Conservation (phyloP, 2,888 invertebrate species). For the Ochropleura plecta region DNA sequence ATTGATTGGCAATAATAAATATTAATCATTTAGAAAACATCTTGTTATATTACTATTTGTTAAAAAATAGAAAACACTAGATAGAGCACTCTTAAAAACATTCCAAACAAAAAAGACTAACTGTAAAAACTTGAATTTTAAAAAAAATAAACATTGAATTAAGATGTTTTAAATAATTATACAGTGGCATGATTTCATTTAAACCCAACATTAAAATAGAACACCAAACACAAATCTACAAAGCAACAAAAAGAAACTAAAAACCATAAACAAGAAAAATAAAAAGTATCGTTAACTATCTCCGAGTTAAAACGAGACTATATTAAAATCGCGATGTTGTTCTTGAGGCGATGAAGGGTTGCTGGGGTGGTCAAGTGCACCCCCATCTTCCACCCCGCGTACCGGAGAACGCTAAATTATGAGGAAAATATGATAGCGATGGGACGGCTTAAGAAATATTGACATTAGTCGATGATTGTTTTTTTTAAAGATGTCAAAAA, state of each 20-base stretch:
- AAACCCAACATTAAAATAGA: background rate
- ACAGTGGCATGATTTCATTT: too few species aligned
- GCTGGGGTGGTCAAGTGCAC: conserved; percentile 76
- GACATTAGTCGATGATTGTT: conserved; percentile 12
- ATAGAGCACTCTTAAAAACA: too few species aligned
- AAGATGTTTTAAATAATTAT: too few species aligned
- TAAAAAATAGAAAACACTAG: too few species aligned
- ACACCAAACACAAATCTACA: background rate
- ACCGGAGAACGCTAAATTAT: conserved; percentile 79
- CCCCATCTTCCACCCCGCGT: conserved; percentile 69
- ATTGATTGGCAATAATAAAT: background rate
- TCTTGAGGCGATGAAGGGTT: conserved; percentile 83
- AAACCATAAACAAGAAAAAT: background rate
- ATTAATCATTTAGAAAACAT: too few species aligned
- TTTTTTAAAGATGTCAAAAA: too few species aligned
- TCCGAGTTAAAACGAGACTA: conserved; percentile 67
- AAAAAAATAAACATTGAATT: too few species aligned
- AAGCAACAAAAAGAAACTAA: background rate
- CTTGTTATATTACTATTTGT: too few species aligned
- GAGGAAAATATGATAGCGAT: conserved; percentile 75
- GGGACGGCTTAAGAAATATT: conserved; percentile 64
- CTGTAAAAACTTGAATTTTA: too few species aligned
- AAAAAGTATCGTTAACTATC: conserved; percentile 65
- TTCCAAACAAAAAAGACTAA: too few species aligned
- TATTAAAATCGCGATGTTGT: conserved; percentile 81